These are phyloP conservation scores for Threskiornis aethiopicus DNA, from an alignment of 2,797 vertebrate species.

Conservation along the genomic window DNA sequence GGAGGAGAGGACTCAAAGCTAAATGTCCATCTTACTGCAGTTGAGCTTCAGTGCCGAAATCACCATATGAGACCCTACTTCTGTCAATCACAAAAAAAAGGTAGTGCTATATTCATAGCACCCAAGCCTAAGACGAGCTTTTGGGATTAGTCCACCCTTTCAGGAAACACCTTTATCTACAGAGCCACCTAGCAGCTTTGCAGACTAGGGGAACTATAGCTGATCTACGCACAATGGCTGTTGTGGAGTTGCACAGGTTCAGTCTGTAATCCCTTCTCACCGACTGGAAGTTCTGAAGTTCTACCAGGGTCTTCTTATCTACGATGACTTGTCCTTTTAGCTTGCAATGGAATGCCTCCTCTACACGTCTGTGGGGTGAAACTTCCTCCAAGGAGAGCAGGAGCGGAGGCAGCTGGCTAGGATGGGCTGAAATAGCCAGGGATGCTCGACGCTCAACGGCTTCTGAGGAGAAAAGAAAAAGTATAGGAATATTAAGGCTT, in stretches of 20 bases:
- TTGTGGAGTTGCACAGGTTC: not conserved
- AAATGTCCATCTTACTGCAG: not conserved
- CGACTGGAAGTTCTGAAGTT: conserved; percentile 93
- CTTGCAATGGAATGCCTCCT: conserved; percentile 92
- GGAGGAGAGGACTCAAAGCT: not conserved
- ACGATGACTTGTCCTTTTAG: conserved; percentile 86
- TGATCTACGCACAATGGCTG: not conserved
- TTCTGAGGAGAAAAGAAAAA: conserved; percentile 71
- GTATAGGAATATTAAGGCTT: not conserved
- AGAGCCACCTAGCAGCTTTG: not conserved
- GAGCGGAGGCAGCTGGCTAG: conserved; percentile 75
- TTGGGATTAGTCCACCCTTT: not conserved
- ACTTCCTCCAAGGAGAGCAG: conserved; percentile 82
- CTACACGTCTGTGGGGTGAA: conserved; percentile 76
- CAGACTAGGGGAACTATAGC: not conserved
- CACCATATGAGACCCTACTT: not conserved
- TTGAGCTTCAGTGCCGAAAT: not conserved
- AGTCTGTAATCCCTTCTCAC: conserved; percentile 72
- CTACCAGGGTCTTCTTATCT: conserved; percentile 91
- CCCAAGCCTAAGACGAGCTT: not conserved
- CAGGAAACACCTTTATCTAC: not conserved
- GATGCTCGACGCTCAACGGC: conserved; percentile 80
- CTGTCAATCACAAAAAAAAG: not conserved
- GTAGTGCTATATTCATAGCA: not conserved
- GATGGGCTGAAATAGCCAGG: conserved; percentile 69